These are phyloP conservation scores for Nyctibius grandis DNA, from an alignment of 2,797 vertebrate species.

Conservation along the genomic window DNA sequence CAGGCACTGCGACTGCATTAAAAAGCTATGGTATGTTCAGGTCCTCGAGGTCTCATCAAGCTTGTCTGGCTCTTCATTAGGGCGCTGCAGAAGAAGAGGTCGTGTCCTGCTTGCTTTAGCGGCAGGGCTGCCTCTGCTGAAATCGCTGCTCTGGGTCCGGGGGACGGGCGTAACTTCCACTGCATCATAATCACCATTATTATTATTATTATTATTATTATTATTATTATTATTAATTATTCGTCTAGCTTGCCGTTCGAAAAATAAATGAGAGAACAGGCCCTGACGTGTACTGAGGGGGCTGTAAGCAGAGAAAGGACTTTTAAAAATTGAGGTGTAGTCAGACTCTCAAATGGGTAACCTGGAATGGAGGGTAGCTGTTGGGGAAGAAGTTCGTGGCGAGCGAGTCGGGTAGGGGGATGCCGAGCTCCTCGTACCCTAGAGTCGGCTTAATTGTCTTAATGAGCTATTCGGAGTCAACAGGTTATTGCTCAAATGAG, in stretches of 20 bases:
- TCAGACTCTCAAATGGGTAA: neutral
- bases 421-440: neutral
- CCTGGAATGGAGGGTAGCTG: neutral
- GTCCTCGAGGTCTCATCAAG: neutral
- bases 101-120: neutral
- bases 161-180: neutral
- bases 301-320: neutral
- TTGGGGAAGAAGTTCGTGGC: neutral
- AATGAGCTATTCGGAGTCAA: neutral
- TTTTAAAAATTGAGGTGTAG: neutral
- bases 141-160: neutral
- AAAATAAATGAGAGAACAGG: neutral
- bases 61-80: neutral
- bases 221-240: rapidly evolving
- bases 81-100: neutral
- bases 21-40: neutral
- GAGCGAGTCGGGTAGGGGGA: neutral
- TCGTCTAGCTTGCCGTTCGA: neutral
- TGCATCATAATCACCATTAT: too few relatives aligned
- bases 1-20: neutral
- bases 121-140: neutral
- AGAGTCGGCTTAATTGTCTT: neutral
- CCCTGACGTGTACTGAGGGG: neutral
- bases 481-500: neutral
- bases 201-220: neutral